A percentile compares a stretch with the other conserved stretches of the same genome.
phyloP scores from a whole-genome alignment of 2,797 vertebrate species.

The Pelobates cultripes region DNA sequence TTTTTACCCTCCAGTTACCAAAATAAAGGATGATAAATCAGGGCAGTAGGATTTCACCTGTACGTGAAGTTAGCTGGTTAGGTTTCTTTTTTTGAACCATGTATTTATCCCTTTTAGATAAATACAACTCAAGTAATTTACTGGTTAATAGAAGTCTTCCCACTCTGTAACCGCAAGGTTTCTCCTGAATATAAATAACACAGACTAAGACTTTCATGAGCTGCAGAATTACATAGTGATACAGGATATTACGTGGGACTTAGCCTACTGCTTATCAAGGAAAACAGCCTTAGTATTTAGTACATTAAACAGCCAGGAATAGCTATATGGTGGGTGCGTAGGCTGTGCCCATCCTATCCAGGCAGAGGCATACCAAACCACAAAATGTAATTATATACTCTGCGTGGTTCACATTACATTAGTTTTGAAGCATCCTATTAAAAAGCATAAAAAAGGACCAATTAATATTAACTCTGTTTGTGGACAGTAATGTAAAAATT shows the following conservation, averaged over 20 bases:
- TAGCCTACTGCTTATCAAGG: constrained; percentile 15
- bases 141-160: background rate
- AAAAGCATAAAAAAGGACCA: too few relatives aligned
- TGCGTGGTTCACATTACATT: background rate
- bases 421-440: background rate
- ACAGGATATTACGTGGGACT: constrained; percentile 16
- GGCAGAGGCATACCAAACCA: background rate
- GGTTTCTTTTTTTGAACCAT: too few relatives aligned
- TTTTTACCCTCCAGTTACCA: too few relatives aligned
- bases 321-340: constrained; percentile 1
- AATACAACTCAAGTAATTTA: too few relatives aligned
- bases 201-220: background rate
- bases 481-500: too few relatives aligned
- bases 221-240: background rate
- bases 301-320: constrained; percentile 16
- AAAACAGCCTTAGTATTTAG: constrained; percentile 12
- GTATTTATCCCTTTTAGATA: too few relatives aligned
- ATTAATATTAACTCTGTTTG: too few relatives aligned
- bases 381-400: background rate
- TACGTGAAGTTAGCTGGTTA: too few relatives aligned
- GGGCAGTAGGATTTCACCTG: too few relatives aligned
- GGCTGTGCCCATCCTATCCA: background rate
- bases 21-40: too few relatives aligned
- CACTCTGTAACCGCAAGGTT: background rate
- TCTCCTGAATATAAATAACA: background rate